phyloP scores from a whole-genome alignment of 2,888 invertebrate species.

The Anthrax anthrax region DNA sequence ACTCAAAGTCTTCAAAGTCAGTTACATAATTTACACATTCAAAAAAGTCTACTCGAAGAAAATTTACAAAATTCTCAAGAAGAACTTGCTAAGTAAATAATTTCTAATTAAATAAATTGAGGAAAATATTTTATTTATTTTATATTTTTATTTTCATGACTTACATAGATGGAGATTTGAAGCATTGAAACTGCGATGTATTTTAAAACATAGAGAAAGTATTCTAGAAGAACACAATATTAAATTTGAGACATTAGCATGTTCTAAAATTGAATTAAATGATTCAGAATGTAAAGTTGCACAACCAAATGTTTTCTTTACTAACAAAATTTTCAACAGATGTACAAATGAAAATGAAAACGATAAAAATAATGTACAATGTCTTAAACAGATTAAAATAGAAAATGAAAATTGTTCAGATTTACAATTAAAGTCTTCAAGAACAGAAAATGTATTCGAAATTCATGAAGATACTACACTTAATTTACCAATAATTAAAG shows the following conservation, averaged over 20 bases:
- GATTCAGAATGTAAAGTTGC: conserved; percentile 20
- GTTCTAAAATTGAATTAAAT: conserved; percentile 21
- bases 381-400: no score
- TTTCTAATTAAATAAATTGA: background rate
- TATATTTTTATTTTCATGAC: background rate
- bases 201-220: conserved; percentile 29
- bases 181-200: conserved; percentile 27
- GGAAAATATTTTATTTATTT: background rate
- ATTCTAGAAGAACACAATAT: conserved; percentile 26
- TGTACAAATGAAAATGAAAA: background rate
- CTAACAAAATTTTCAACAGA: background rate
- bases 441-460: conserved; percentile 1
- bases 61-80: conserved; percentile 25
- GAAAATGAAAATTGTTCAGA: background rate
- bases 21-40: conserved; percentile 25
- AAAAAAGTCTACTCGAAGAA: conserved; percentile 27
- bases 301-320: conserved; percentile 17
- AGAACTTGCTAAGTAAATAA: conserved; percentile 26
- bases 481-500: background rate
- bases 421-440: no score
- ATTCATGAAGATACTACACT: conserved; percentile 1
- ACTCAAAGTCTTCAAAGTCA: conserved; percentile 28
- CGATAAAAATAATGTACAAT: conserved; percentile 1
- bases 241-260: conserved; percentile 20
- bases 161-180: conserved; percentile 31